Evolutionary conservation across 37 sponge, comb jelly and placozoan genomes (phyloP).

Genomic region (Eunapius fragilis): DNA sequence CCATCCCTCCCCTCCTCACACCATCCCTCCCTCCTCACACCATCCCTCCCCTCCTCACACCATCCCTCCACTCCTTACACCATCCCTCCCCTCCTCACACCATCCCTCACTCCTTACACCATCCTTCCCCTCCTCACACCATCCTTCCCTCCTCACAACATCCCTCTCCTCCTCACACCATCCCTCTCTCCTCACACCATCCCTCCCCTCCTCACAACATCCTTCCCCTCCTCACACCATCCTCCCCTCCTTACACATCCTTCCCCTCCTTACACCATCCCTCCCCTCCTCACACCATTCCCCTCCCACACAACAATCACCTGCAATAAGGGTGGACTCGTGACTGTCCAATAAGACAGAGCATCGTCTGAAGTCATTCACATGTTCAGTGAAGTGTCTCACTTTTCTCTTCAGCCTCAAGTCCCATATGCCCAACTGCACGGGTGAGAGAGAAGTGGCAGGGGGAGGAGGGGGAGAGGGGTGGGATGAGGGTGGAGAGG

Average conservation of each 20-base stretch:
- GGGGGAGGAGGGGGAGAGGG: too few relatives aligned
- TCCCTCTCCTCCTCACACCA: too few relatives aligned
- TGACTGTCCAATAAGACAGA: conserved; percentile 21
- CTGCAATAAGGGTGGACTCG: conserved; percentile 23
- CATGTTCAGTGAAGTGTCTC: conserved; percentile 9
- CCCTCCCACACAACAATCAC: not conserved
- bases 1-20: too few relatives aligned
- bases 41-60: too few relatives aligned
- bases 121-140: too few relatives aligned
- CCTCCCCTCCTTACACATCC: not conserved
- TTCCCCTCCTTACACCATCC: not conserved
- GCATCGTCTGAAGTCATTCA: conserved; percentile 15
- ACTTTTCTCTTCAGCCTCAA: conserved; percentile 12
- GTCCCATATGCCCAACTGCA: conserved; percentile 43
- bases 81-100: too few relatives aligned
- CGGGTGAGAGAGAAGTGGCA: not conserved
- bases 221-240: too few relatives aligned
- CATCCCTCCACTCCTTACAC: too few relatives aligned
- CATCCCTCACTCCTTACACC: too few relatives aligned
- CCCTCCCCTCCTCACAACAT: not conserved
- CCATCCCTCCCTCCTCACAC: too few relatives aligned
- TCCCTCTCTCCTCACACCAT: not conserved
- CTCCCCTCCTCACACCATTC: not conserved
- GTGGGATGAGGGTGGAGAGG: too few relatives aligned
- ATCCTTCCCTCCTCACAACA: too few relatives aligned